Percentiles rank a stretch among this genome's conserved stretches.
Conservation (phyloP, 2,888 invertebrate genomes). For the Serripes groenlandicus region DNA sequence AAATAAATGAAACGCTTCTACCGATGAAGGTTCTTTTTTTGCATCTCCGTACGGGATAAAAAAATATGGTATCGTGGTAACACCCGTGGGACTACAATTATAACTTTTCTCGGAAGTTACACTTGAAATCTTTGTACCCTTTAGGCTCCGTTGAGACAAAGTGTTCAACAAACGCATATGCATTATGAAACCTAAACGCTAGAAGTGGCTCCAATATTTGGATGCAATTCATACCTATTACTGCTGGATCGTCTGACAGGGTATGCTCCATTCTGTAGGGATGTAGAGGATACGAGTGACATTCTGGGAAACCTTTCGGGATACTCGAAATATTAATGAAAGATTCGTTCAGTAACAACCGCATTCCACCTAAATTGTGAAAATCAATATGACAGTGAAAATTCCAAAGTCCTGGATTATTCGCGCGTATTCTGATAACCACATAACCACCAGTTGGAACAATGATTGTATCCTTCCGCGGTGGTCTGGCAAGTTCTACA, state of each 20-base stretch:
- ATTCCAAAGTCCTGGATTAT: conserved; percentile 84
- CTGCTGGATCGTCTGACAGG: neutral
- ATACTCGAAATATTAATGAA: conserved; percentile 63
- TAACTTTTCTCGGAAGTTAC: too few species aligned
- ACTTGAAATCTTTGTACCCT: too few species aligned
- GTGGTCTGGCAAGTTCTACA: conserved; percentile 74
- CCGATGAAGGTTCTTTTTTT: too few species aligned
- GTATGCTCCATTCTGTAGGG: neutral
- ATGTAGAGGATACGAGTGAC: conserved; percentile 68
- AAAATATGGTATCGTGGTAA: too few species aligned
- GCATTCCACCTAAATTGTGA: conserved; percentile 82
- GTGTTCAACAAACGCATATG: too few species aligned
- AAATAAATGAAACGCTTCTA: too few species aligned
- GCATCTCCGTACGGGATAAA: too few species aligned
- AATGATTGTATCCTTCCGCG: conserved; percentile 82
- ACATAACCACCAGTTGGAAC: conserved; percentile 83
- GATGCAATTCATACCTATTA: too few species aligned
- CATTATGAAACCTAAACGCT: too few species aligned
- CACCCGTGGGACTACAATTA: too few species aligned
- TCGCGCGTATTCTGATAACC: conserved; percentile 80
- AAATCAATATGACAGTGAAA: conserved; percentile 83
- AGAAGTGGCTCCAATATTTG: too few species aligned
- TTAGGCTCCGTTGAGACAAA: too few species aligned
- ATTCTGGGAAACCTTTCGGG: conserved; percentile 77
- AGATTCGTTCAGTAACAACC: conserved; percentile 79